Percentiles rank a stretch among this genome's conserved stretches.
phyloP scores from a whole-genome alignment of 2,113 vertebrate genomes.

The Podocnemis expansa region DNA sequence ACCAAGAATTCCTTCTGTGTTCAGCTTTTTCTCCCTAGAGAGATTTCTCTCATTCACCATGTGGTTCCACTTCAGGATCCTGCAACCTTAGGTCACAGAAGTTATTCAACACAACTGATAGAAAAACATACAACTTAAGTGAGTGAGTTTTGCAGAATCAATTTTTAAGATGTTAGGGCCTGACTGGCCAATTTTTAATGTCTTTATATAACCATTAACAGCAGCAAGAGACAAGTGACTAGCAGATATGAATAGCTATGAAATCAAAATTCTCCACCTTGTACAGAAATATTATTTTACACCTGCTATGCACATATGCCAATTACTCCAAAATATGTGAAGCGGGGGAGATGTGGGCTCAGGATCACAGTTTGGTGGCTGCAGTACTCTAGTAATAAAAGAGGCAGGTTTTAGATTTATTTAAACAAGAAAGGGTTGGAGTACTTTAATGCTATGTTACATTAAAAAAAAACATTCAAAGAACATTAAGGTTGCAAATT shows the following conservation, averaged over 20 bases:
- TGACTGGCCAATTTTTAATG: background rate
- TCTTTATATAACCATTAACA: background rate
- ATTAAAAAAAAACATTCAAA: background rate
- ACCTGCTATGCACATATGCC: constrained; percentile 3
- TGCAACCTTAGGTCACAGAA: background rate
- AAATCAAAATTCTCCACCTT: background rate
- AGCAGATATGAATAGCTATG: background rate
- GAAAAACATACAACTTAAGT: background rate
- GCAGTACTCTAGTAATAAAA: background rate
- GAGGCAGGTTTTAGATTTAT: constrained; percentile 32
- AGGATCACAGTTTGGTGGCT: background rate
- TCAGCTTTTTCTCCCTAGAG: background rate
- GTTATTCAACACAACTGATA: background rate
- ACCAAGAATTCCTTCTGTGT: background rate
- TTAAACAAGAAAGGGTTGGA: constrained; percentile 28
- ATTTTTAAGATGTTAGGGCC: background rate
- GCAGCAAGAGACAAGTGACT: background rate
- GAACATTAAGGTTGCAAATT: background rate
- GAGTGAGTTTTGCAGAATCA: background rate
- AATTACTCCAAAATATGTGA: constrained; percentile 40
- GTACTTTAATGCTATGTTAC: background rate
- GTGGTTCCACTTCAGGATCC: background rate
- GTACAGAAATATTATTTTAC: constrained; percentile 18
- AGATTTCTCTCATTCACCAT: background rate
- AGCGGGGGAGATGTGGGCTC: background rate